Base-by-base conservation (phyloP, 2,888 invertebrate species). In the Epirrhoe alternata region DNA sequence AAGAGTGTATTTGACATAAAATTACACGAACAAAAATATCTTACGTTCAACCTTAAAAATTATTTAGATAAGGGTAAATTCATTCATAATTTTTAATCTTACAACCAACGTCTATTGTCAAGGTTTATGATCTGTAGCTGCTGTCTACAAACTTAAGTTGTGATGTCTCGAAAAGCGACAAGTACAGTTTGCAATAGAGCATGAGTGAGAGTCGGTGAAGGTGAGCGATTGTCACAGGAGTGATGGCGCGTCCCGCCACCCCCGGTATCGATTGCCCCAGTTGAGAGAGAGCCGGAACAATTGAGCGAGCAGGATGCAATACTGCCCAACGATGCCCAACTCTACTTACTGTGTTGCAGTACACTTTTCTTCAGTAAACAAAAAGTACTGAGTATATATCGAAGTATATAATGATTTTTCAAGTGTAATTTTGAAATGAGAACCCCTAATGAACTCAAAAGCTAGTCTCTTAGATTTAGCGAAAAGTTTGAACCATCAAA, bases 191-290 rank as follows among this genome's bases (percentile, higher is more conserved):
- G 42, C 59, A 60, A 49, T 35, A 51, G 42, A 52, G 64, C 59
- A 52, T 60, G 60, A 67, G 60, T 67, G 60, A 65, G 59, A 65
- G 67, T 69, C 67, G 70, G 72, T 68, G 71, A 74, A 72, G 74
- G 85, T 86, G 86, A 88, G 89, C 88, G 88, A 87, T 85, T 86
- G 88, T 90, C 88, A 93, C 90, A 89, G 89, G 90, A 92, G 89
- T 92, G 89, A 91, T 89, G 90, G 88, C 77, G 77, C 71, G 80
- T 79, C 78, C 81, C 80, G 71, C 80, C 72, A 70, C 83, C 83
- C 87, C 81, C 86, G 82, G 85, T 94, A 95, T 95, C 94, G 94
- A 95, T 95, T 94, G 94, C 94, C 94, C 94, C 94, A 94, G 94
- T 94, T 94, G 94, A 93, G 91, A 93, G 91, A 88, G 89, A 89